Evolutionary conservation across 2,797 vertebrate species (phyloP).

Genomic region (Rhadinocentrus ornatus): DNA sequence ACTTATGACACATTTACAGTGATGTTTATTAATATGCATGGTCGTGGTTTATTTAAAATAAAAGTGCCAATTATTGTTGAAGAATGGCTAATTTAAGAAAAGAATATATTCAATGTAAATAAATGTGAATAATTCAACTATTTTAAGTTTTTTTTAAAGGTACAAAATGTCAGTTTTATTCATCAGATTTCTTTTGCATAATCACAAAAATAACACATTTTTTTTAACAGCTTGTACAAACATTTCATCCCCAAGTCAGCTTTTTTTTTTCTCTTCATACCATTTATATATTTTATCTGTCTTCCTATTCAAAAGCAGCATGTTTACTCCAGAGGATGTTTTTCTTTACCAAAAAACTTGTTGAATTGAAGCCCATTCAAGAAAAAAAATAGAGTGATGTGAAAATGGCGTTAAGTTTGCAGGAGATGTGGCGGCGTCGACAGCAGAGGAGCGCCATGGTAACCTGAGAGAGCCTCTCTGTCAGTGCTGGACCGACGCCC

Average conservation of each 20-base stretch:
- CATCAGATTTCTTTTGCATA: background rate
- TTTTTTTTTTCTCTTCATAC: background rate
- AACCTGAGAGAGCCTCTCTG: constrained; percentile 57
- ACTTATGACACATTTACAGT: too few relatives aligned
- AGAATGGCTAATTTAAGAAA: too few relatives aligned
- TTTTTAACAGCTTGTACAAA: background rate
- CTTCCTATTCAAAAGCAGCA: constrained; percentile 18
- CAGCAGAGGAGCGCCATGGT: constrained; percentile 26
- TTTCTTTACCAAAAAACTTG: background rate
- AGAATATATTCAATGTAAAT: too few relatives aligned
- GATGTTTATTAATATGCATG: too few relatives aligned
- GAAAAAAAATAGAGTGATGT: constrained; percentile 7
- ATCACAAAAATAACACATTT: background rate
- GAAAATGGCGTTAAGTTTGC: constrained; percentile 20
- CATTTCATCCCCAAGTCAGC: background rate
- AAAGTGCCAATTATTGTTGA: too few relatives aligned
- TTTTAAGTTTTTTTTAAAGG: too few relatives aligned
- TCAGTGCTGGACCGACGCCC: constrained; percentile 55
- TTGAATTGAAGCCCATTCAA: constrained; percentile 23
- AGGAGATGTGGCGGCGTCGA: constrained; percentile 5
- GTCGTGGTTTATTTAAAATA: too few relatives aligned
- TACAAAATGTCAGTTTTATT: background rate
- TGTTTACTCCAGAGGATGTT: constrained; percentile 16
- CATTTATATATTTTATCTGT: background rate
- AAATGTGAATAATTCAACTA: too few relatives aligned